Evolutionary conservation across 2,113 vertebrate species (phyloP), one percentile per base, ranked within the genome.

Genomic region (Typhlomys cinereus): DNA sequence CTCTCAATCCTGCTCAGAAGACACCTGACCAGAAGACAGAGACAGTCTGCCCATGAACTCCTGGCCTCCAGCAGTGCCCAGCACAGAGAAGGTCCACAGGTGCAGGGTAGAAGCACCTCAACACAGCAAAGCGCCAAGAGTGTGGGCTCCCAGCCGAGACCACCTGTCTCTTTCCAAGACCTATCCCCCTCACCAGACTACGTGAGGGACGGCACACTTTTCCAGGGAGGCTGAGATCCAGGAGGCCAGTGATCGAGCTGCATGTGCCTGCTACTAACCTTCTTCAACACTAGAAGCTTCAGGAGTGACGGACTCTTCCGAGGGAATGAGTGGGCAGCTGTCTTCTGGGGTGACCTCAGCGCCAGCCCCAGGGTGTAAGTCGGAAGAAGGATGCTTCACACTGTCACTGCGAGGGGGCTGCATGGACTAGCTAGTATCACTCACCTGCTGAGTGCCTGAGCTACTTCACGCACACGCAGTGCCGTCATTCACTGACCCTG

Each of bases 41-140:
- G 31, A 48, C 7, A 1, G 20, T 27, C 0, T 57, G 23, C 73
- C 48, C 44, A 23, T 31, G 69, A 10, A 5, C 41, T 21, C 50
- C 44, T 23, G 69, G 90, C 62, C 89, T 12, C 41, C 13, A 48
- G 36, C 31, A 39, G 59, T 4, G 20, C 44, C 41, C 2, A 34
- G n/a, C 41, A 64, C 36, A 4, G 29, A 50, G 11, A 0, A 31
- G 64, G 36, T 3, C 3, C 0, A 17, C 17, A 5, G 1, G 1
- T 29, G n/a, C 44, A 7, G 23, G 14, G 9, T 1, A 36, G 17
- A 11, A 5, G 31, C 0, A 23, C 11, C 17, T 14, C 27, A 0
- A 1, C 7, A 23, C 12, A 29, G 70, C 36, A 4, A n/a, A 23
- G 67, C 5, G 50, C 44, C 31, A 39, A 41, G 29, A 4, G 50